These are phyloP conservation scores for Onchidella celtica DNA, from an alignment of 2,888 invertebrate genomes.

Conservation along the genomic window DNA sequence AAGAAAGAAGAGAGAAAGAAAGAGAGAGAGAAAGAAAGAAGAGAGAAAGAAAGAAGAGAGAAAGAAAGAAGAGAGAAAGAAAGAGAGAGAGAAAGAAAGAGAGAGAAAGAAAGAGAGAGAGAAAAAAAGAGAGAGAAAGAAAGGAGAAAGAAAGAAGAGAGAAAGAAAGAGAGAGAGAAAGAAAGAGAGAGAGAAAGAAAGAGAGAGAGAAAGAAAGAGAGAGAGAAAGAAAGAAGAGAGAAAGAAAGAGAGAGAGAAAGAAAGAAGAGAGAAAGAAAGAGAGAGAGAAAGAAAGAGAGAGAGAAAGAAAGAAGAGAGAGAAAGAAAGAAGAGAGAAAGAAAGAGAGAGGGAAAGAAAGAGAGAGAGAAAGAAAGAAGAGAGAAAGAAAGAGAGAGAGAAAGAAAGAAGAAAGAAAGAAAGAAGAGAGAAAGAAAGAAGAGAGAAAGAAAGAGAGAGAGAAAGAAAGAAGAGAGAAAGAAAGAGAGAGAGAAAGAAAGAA, in stretches of 20 bases:
- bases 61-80: not conserved
- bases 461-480: not conserved
- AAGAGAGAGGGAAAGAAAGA: not conserved
- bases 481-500: not conserved
- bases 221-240: not conserved
- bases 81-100: not conserved
- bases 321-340: not conserved
- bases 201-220: slow-evolving; percentile 1
- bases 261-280: not conserved
- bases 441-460: not conserved
- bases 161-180: slow-evolving; percentile 4
- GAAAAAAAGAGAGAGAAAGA: not conserved
- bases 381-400: not conserved
- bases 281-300: not conserved
- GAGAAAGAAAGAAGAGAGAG: not conserved
- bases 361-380: not conserved
- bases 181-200: not conserved
- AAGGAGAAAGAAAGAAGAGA: not conserved
- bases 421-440: not conserved
- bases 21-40: not conserved
- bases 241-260: not conserved
- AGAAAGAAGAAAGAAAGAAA: not conserved
- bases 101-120: slow-evolving; percentile 9
- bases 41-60: not conserved
- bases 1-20: not conserved